A percentile compares a stretch with the other conserved stretches of the same genome.
Conservation (phyloP, 2,797 vertebrate species). For the Spheniscus humboldti region DNA sequence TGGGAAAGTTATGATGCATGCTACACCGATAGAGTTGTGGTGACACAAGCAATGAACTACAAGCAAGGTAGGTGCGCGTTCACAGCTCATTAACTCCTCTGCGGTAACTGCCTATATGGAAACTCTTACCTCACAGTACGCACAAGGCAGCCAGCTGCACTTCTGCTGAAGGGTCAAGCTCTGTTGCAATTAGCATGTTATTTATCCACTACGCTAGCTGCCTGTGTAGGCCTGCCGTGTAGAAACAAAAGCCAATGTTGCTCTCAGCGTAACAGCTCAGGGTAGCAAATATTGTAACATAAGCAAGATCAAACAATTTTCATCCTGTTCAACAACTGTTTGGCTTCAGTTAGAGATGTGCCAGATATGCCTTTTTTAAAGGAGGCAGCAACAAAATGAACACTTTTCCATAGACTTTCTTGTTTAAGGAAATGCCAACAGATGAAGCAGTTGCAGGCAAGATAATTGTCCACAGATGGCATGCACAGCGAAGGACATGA, state of each 20-base stretch:
- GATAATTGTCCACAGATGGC: not conserved
- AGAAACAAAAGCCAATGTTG: not conserved
- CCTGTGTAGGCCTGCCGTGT: not conserved
- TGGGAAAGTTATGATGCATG: not conserved
- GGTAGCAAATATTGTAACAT: not conserved
- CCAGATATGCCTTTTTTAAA: not conserved
- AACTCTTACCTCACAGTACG: not conserved
- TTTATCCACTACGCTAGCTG: not conserved
- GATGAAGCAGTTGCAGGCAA: not conserved
- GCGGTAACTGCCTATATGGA: slow-evolving; percentile 22
- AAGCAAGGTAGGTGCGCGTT: not conserved
- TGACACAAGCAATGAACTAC: not conserved
- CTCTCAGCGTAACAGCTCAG: not conserved
- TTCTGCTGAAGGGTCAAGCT: slow-evolving; percentile 11
- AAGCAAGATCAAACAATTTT: not conserved
- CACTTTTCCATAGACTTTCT: not conserved
- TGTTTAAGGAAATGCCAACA: not conserved
- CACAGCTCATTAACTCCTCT: slow-evolving; percentile 30
- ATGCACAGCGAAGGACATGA: not conserved
- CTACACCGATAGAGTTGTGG: rapidly evolving
- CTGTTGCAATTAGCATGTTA: not conserved
- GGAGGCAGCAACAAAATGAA: not conserved
- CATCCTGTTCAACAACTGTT: not conserved
- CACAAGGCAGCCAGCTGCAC: not conserved
- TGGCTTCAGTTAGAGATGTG: not conserved